phyloP scores from a whole-genome alignment of 2,888 invertebrate genomes.

The Crematogaster levior region DNA sequence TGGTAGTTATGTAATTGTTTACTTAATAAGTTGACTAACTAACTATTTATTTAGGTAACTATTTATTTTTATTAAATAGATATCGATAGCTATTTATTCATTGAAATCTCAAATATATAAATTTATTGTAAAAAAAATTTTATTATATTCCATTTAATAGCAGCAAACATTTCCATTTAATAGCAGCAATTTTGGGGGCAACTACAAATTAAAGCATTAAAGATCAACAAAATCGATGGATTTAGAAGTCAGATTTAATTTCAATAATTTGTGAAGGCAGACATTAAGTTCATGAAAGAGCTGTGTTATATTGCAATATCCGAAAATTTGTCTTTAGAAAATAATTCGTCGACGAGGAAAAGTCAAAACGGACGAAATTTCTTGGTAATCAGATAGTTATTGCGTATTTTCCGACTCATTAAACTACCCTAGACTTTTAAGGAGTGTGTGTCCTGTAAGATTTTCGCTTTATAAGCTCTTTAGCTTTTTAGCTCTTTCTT shows the following conservation, averaged over 20 bases:
- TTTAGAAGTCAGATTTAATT: neutral
- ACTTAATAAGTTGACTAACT: constrained; percentile 3
- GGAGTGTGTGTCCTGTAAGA: no score
- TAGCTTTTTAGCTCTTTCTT: no score
- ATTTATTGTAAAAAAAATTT: neutral
- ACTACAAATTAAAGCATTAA: neutral
- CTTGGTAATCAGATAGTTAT: neutral
- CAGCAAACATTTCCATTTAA: no score
- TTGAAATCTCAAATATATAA: neutral
- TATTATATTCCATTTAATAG: no score
- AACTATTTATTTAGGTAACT: neutral
- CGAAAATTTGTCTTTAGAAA: constrained; percentile 13
- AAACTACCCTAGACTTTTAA: neutral
- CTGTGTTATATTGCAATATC: neutral
- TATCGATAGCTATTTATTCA: neutral
- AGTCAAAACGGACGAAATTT: neutral
- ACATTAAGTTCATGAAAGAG: neutral
- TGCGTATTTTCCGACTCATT: constrained; percentile 12
- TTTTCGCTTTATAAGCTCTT: no score
- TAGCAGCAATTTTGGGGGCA: no score
- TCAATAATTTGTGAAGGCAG: neutral
- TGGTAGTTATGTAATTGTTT: neutral
- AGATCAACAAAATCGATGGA: constrained; percentile 12
- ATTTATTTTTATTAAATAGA: constrained; percentile 2
- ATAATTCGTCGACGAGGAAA: neutral